These are phyloP conservation scores for Penaeus vannamei DNA, from an alignment of 1,140 invertebrate species.

Conservation along the genomic window DNA sequence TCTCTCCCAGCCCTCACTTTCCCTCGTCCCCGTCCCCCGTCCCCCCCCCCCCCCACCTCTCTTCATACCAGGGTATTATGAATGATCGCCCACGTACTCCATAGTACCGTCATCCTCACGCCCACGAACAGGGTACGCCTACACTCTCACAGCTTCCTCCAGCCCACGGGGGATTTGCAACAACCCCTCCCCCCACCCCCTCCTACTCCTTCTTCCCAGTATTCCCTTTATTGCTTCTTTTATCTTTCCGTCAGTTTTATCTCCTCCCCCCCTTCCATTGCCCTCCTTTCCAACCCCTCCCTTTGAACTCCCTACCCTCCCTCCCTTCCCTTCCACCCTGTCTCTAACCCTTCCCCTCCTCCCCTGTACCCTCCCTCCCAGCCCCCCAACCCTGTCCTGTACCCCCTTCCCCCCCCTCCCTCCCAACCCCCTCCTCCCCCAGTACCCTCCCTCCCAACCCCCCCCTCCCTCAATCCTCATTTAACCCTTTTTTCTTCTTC, in stretches of 20 bases:
- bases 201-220: neutral
- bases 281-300: neutral
- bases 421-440: neutral
- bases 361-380: no score
- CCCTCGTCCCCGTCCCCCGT: neutral
- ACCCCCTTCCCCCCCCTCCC: neutral
- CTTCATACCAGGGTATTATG: no score
- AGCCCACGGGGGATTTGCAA: no score
- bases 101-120: no score
- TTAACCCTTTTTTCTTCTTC: no score
- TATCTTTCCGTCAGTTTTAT: neutral
- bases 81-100: no score
- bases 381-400: neutral
- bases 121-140: no score
- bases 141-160: no score
- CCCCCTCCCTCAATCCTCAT: no score
- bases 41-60: neutral
- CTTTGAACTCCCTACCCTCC: neutral
- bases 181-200: neutral
- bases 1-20: neutral
- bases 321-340: neutral
- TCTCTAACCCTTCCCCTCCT: no score
- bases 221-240: neutral
- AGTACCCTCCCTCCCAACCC: no score
- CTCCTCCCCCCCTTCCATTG: neutral